Base-by-base conservation (phyloP, 2,113 vertebrate species). In the Melanerpes formicivorus region DNA sequence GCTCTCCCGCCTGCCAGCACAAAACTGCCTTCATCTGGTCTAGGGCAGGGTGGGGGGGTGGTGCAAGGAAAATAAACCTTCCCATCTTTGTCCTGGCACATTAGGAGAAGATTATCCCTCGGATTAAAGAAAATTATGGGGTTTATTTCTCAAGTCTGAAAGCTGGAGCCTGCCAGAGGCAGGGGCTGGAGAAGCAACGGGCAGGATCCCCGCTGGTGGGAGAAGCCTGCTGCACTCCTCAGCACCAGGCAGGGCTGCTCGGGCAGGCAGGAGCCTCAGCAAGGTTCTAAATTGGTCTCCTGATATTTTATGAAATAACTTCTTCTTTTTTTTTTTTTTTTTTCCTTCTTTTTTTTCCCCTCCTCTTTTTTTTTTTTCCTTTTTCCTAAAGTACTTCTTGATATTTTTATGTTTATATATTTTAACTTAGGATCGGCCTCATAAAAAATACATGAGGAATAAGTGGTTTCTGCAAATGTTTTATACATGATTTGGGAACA, bases 391-490 rank as follows among this genome's bases (percentile, higher is more conserved):
- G 96, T 95, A 95, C 95, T 97, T 96, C 97, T 97, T 97, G 97
- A 97, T 98, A 98, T 98, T 98, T 98, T 97, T 97, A 97, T 98
- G 97, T 98, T 97, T 98, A 95, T 97, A 87, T 97, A 96, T 97
- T 97, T 97, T 97, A 98, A 98, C 95, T 97, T 96, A 9, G 80
- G 91, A 96, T 96, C 1, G 12, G 95, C 90, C 94, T 98, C 97
- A 98, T 98, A 96, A 97, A 98, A 98, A 97, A 98, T 98, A 95
- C 97, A 98, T 97, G 96, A 98, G 96, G 95, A 96, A 74, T 97
- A 97, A 97, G 97, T 96, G 96, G 96, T 96, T 97, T 96, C 96
- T 94, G 87, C 94, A 80, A 94, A 98, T 98, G 97, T 98, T 98
- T 98, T 98, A 98, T 98, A 97, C 97, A 98, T 97, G 97, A 96